Evolutionary conservation across 2,113 vertebrate species (phyloP).

Genomic region (Centropus bengalensis): DNA sequence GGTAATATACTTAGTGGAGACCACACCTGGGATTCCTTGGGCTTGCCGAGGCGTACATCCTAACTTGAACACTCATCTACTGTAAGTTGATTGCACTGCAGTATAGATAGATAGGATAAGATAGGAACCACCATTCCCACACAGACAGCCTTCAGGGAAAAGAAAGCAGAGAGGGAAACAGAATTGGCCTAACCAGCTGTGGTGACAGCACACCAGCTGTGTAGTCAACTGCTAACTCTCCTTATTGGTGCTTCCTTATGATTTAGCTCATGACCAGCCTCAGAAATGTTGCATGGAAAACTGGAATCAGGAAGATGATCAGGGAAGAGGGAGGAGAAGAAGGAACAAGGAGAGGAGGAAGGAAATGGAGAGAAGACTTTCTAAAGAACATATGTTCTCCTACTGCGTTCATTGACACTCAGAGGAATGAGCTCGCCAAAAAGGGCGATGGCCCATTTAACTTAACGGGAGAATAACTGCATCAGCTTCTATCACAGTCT

Average conservation of each 20-base stretch:
- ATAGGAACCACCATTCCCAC: neutral
- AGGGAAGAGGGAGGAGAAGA: neutral
- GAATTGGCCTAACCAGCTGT: neutral
- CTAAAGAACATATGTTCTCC: neutral
- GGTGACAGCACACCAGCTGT: neutral
- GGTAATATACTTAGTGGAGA: neutral
- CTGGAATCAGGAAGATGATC: accelerated
- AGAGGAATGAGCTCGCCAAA: neutral
- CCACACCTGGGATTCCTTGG: neutral
- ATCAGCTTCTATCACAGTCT: neutral
- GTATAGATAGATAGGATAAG: neutral
- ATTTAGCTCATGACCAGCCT: neutral
- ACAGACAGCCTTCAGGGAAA: neutral
- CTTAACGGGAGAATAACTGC: neutral
- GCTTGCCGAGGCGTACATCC: neutral
- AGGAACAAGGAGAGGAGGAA: neutral
- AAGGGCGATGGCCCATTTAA: neutral
- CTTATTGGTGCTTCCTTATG: neutral
- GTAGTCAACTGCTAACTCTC: neutral
- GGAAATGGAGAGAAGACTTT: neutral
- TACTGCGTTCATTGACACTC: neutral
- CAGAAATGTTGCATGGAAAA: neutral
- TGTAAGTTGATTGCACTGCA: neutral
- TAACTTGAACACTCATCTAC: neutral
- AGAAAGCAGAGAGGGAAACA: neutral